These are phyloP conservation scores for Sterrhoptilus dennistouni DNA, from an alignment of 2,113 vertebrate genomes.

Conservation along the genomic window DNA sequence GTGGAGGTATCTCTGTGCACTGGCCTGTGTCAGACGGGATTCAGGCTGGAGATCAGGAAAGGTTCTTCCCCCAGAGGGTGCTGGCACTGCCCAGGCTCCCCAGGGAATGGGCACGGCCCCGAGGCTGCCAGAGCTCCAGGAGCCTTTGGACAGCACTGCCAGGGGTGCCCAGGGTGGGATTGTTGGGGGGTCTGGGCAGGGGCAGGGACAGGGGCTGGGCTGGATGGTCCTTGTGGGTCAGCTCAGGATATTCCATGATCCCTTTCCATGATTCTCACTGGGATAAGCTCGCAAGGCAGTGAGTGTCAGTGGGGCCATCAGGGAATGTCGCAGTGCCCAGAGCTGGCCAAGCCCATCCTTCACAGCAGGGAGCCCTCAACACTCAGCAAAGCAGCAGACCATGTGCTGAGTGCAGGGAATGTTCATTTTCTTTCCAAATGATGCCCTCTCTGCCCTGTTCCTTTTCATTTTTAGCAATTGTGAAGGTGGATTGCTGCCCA, in stretches of 20 bases:
- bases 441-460: neutral
- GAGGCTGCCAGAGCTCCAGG: neutral
- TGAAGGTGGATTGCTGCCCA: neutral
- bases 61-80: neutral
- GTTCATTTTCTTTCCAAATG: neutral
- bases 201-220: accelerated
- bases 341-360: neutral
- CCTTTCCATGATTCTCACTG: neutral
- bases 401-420: neutral
- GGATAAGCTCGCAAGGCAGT: accelerated
- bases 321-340: accelerated
- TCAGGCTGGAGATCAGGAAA: neutral
- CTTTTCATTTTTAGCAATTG: accelerated
- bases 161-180: neutral
- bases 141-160: neutral
- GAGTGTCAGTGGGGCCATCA: accelerated
- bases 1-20: neutral
- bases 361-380: accelerated
- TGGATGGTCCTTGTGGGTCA: neutral
- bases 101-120: no score
- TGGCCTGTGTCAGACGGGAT: accelerated
- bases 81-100: neutral
- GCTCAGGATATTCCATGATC: neutral
- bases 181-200: neutral
- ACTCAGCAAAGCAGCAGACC: neutral